Evolutionary conservation across 2,797 vertebrate genomes (phyloP), one percentile per base, ranked within the genome.

Genomic region (Spondyliosoma cantharus): DNA sequence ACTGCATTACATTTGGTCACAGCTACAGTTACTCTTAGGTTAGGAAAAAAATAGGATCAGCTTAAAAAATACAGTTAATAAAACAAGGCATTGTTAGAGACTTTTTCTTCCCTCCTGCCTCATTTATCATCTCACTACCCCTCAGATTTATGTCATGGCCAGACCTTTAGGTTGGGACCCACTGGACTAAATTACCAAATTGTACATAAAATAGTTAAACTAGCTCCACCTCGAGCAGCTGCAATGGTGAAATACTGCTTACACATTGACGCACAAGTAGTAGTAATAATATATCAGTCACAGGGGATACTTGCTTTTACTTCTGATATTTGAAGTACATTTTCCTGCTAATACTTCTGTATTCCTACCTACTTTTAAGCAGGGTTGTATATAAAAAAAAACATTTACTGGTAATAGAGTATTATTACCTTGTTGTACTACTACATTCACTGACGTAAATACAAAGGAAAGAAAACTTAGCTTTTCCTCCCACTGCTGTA

Each of bases 401-500:
- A 7, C 8, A 56, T 14, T 11, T 5, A n/a, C 4, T 7, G 24
- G 19, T 49, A 6, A 24, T 7, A 15, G 9, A 22, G 1, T 24
- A 46, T 63, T 62, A 8, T 59, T 61, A 20, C 25, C 20, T 37
- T 54, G 20, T 19, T 13, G 42, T 54, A 8, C 20, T 20, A 2
- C 5, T 25, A 3, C 32, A 20, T 74, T 60, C 59, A 46, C 11
- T 64, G 29, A 15, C 49, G 46, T 27, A 7, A 32, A 56, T n/a
- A 32, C 9, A 37, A 37, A 37, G 37, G 37, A 37, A 8, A 37
- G 37, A 37, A 11, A 11, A 37, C 8, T 0, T 37, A 37, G 32
- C 37, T 37, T 22, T 29, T 50, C 50, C 7, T 9, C 4, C 50
- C 7, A 1, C 14, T 66, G 87, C 25, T 85, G 3, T 52, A 32